phyloP scores from a whole-genome alignment of 2,888 invertebrate genomes.

The Xanthostigma xanthostigma region DNA sequence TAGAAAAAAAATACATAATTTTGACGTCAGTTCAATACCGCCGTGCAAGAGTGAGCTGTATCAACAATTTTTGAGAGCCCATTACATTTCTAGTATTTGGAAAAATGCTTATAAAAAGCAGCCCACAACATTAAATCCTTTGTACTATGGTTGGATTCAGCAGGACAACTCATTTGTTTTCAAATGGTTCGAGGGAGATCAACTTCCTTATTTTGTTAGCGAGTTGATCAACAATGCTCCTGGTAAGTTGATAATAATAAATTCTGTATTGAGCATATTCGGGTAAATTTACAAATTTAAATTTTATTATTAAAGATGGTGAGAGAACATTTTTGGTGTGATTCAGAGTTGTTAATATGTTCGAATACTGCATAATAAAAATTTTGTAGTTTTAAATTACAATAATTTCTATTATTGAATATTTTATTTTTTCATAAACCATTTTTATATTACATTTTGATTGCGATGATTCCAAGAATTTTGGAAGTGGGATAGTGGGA shows the following conservation, averaged over 20 bases:
- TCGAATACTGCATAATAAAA: too few relatives aligned
- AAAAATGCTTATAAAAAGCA: constrained; percentile 12
- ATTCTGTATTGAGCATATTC: too few relatives aligned
- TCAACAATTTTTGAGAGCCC: constrained; percentile 13
- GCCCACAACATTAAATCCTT: constrained; percentile 9
- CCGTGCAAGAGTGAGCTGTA: constrained; percentile 15
- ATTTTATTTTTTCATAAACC: too few relatives aligned
- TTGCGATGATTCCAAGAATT: too few relatives aligned
- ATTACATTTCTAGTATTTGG: constrained; percentile 14
- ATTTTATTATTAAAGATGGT: too few relatives aligned
- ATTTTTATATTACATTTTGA: too few relatives aligned
- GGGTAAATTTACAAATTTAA: not conserved
- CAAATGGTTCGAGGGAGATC: constrained; percentile 17
- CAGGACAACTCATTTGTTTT: constrained; percentile 12
- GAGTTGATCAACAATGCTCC: constrained; percentile 6
- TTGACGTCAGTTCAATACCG: constrained; percentile 14
- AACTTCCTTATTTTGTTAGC: constrained; percentile 11
- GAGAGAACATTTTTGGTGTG: too few relatives aligned
- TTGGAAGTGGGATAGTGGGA: too few relatives aligned
- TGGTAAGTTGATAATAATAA: not conserved
- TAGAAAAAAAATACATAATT: constrained; percentile 11
- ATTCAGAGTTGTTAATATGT: too few relatives aligned
- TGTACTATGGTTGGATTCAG: constrained; percentile 12
- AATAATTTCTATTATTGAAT: too few relatives aligned
- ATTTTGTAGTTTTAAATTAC: too few relatives aligned